Evolutionary conservation across 2,113 vertebrate genomes (phyloP), one percentile per base, ranked within the genome.

Genomic region (Callopanchax toddi): DNA sequence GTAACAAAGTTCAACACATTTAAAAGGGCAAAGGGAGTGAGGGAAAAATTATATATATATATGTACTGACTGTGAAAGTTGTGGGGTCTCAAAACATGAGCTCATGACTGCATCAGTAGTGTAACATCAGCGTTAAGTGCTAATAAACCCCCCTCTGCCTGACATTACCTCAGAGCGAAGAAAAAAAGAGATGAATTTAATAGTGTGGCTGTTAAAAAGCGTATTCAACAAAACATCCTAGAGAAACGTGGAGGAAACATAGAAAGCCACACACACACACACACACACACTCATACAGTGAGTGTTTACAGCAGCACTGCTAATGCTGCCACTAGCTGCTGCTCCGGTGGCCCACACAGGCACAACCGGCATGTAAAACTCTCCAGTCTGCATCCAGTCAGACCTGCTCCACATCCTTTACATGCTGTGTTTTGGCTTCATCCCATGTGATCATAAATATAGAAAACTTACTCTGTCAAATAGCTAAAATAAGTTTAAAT

Each of bases 121-220:
- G 66, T 71, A 80, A 82, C 67, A 65, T 76, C 55, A 60, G 69
- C 66, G 74, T 82, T 82, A 82, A 81, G 66, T 72, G 67, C 79
- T 83, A 60, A 21, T 87, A 82, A 89, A 82, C 2, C 37, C 22
- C 4, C 5, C 55, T 73, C 67, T 77, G n/a, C 74, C 69, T 36
- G 29, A 68, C 78, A 79, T 84, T 81, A 88, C 82, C 75, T 85
- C 79, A 88, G 69, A 68, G 49, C 60, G 74, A 63, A 60, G 56
- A 63, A 44, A 54, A 49, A 11, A 12, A 72, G 49, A 78, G 58
- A 58, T 62, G 3, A 48, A 61, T 26, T 67, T 57, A 66, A 77
- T 58, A 67, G 69, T 60, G 60, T 25, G 20, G 53, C 45, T 50
- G 10, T 37, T 68, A 53, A 85, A 77, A 76, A 42, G 1, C 54